phyloP scores from a whole-genome alignment of 2,797 vertebrate genomes.

The Limnodromus scolopaceus region DNA sequence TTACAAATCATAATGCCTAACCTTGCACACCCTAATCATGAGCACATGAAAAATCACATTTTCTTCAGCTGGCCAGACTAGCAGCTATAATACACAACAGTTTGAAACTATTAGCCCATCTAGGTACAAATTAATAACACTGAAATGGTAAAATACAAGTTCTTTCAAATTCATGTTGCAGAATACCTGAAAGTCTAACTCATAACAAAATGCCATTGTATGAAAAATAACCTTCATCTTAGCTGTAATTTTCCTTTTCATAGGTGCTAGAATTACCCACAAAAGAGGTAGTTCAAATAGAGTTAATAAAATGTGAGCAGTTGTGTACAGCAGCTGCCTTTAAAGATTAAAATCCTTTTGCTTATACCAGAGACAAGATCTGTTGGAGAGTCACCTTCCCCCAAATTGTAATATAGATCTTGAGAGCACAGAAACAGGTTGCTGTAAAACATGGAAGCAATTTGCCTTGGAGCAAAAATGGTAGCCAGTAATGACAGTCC shows the following conservation, averaged over 20 bases:
- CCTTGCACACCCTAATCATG: neutral
- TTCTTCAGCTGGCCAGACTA: neutral
- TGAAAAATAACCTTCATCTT: constrained; percentile 22
- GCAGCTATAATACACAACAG: neutral
- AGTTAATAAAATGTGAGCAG: neutral
- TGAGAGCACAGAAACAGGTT: neutral
- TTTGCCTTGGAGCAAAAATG: constrained; percentile 1
- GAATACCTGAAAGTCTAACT: neutral
- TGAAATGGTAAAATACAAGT: neutral
- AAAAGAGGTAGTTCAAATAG: neutral
- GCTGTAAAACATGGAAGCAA: neutral
- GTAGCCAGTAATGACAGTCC: neutral
- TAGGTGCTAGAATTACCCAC: neutral
- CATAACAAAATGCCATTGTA: neutral
- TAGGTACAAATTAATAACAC: neutral
- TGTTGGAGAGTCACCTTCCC: neutral
- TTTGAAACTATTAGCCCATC: neutral
- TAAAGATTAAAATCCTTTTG: constrained; percentile 24
- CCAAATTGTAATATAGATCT: neutral
- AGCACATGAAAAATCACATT: neutral
- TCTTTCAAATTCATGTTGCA: neutral
- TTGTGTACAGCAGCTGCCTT: neutral
- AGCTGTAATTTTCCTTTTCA: neutral
- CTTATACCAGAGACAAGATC: neutral
- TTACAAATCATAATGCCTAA: neutral